Evolutionary conservation across 2,113 vertebrate genomes (phyloP).

Genomic region (Passer montanus): DNA sequence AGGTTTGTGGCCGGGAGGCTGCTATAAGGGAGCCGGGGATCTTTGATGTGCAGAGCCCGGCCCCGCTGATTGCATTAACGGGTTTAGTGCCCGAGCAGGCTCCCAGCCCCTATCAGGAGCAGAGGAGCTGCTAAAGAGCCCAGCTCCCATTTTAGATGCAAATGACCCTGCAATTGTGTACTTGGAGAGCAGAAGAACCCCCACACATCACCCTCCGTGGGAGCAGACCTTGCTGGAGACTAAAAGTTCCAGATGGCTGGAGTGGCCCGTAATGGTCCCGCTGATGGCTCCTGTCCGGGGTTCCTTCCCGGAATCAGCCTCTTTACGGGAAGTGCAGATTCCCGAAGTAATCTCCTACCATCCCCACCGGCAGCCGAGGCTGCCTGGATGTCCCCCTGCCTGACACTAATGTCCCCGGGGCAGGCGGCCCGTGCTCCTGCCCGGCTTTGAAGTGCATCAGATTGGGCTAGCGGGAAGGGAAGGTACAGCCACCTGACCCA

Average conservation of each 20-base stretch:
- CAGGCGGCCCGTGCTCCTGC: background rate
- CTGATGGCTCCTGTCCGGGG: slow-evolving; percentile 4
- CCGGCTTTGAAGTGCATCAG: slow-evolving; percentile 59
- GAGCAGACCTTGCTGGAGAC: slow-evolving; percentile 13
- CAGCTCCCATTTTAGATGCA: slow-evolving; percentile 46
- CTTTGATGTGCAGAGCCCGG: slow-evolving; percentile 52
- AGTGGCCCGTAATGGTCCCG: slow-evolving; percentile 1
- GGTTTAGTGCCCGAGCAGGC: slow-evolving; percentile 29
- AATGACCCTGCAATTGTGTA: slow-evolving; percentile 57
- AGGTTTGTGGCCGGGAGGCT: background rate
- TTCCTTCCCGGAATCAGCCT: slow-evolving; percentile 21
- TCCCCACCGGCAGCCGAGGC: background rate
- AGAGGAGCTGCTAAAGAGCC: slow-evolving; percentile 31
- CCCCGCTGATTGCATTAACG: slow-evolving; percentile 47
- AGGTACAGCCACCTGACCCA: background rate
- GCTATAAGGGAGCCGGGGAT: background rate
- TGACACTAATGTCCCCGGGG: slow-evolving; percentile 18
- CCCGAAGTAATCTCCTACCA: background rate
- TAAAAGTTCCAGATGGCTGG: background rate
- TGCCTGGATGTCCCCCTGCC: background rate
- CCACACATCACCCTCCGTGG: background rate
- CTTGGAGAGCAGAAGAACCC: slow-evolving; percentile 8
- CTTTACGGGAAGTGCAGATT: slow-evolving; percentile 19
- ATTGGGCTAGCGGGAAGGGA: background rate
- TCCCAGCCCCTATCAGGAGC: slow-evolving; percentile 20